Evolutionary conservation across 2,113 vertebrate species (phyloP).

Genomic region (Podarcis cretensis): DNA sequence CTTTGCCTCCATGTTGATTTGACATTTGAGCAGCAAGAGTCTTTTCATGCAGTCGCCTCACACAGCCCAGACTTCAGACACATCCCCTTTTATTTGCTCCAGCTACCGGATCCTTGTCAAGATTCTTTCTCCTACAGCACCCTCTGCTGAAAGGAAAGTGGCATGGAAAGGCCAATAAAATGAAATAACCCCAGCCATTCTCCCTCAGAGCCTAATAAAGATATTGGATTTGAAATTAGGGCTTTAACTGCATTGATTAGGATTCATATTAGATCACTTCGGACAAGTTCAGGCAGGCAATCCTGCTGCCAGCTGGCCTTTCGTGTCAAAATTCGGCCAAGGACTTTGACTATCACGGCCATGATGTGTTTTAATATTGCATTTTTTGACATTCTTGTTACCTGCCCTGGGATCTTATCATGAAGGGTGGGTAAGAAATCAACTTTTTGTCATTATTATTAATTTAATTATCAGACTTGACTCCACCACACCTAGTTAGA

Average conservation of each 20-base stretch:
- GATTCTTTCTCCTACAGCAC: conserved; percentile 56
- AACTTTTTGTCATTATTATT: too few relatives aligned
- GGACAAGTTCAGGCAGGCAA: background rate
- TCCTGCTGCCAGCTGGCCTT: background rate
- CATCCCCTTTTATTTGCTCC: background rate
- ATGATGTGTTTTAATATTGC: too few relatives aligned
- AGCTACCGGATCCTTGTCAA: background rate
- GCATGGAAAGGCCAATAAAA: background rate
- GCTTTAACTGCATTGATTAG: background rate
- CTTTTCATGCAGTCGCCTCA: background rate
- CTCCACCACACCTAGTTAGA: too few relatives aligned
- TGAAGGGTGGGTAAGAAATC: too few relatives aligned
- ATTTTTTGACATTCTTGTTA: too few relatives aligned
- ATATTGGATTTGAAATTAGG: background rate
- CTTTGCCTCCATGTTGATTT: conserved; percentile 28
- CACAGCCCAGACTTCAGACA: background rate
- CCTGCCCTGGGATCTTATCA: too few relatives aligned
- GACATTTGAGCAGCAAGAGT: conserved; percentile 5
- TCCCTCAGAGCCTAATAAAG: background rate
- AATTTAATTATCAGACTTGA: too few relatives aligned
- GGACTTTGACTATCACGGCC: background rate
- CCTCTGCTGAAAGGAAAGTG: conserved; percentile 59
- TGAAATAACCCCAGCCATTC: background rate
- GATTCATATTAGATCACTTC: background rate
- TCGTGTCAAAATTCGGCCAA: background rate